Base-by-base conservation (phyloP, 2,113 vertebrate species). In the Lampris megalopsis region DNA sequence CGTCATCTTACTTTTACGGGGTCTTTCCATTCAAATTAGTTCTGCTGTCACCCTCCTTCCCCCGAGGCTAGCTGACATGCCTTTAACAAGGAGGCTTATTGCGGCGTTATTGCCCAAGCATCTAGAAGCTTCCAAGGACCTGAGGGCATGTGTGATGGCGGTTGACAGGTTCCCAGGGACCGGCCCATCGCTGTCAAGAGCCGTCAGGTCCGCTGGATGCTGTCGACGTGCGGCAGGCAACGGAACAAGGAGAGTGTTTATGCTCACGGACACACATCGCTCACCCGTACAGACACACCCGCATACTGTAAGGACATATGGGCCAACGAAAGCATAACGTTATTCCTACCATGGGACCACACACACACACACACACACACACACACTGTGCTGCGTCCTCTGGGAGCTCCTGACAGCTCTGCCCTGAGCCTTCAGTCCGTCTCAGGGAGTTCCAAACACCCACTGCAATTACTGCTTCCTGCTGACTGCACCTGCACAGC, bases 401-500 rank as follows among this genome's bases (percentile, higher is more conserved):
- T 1, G 87, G 89, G 90, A 86, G 77, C 64, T 7, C 70, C 82
- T 94, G 91, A 92, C 91, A 92, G 91, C 88, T 89, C 85, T 85
- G 88, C 89, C 91, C 82, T 84, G 86, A 89, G 90, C 85, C 86
- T 83, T 78, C 81, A 83, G 83, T 91, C 78, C 83, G 69, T 93
- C 86, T 93, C 79, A 4, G 92, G 89, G 92, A 93, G 81, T 79
- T 85, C 79, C 79, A 71, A 90, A 93, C 88, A 91, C 93, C 91
- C 90, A 91, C 80, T 73, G 88, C 93, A 94, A 93, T 93, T 94
- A 94, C 90, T 92, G 82, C 80, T 89, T 94, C 87, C 79, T 89
- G 88, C 92, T 94, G 93, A 94, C 93, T 92, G 91, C 92, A 91
- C 92, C 91, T 89, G 87, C 83, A 89, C 87, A 89, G 89, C 92